These are phyloP conservation scores for Phycodurus eques DNA, from an alignment of 2,113 vertebrate species.

Conservation along the genomic window DNA sequence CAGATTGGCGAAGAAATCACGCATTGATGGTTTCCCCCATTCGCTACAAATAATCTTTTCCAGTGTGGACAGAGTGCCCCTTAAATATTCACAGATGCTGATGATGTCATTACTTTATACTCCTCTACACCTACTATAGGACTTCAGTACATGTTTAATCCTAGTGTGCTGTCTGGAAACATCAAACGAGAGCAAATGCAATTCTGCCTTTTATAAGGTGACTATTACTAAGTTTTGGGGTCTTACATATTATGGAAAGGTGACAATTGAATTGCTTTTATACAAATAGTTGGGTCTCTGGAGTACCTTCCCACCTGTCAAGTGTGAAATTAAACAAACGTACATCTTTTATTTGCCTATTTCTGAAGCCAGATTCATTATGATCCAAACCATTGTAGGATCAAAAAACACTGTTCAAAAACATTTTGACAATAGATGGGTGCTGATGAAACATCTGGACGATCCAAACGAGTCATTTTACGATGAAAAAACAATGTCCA, in stretches of 20 bases:
- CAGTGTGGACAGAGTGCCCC: not conserved
- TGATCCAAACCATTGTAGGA: too few relatives aligned
- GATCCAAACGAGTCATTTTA: too few relatives aligned
- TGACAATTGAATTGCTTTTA: not conserved
- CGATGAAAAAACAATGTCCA: too few relatives aligned
- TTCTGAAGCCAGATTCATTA: not conserved
- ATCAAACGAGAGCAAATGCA: not conserved
- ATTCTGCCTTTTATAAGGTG: not conserved
- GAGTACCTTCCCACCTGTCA: too few relatives aligned
- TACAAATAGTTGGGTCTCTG: too few relatives aligned
- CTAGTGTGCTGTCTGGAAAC: not conserved
- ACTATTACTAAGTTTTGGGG: not conserved
- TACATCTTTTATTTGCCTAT: not conserved
- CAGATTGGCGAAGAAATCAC: not conserved
- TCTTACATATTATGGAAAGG: not conserved
- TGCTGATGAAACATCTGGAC: too few relatives aligned
- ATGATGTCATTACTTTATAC: slow-evolving; percentile 21
- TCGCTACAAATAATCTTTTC: not conserved
- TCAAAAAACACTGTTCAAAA: too few relatives aligned
- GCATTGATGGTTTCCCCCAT: not conserved
- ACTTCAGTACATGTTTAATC: not conserved
- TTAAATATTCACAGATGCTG: slow-evolving; percentile 49
- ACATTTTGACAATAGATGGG: too few relatives aligned
- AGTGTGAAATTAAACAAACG: too few relatives aligned
- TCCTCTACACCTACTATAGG: not conserved